Percentiles rank a stretch among this genome's conserved stretches.
Conservation (phyloP, 2,113 vertebrate genomes). For the Herpailurus yagouaroundi region DNA sequence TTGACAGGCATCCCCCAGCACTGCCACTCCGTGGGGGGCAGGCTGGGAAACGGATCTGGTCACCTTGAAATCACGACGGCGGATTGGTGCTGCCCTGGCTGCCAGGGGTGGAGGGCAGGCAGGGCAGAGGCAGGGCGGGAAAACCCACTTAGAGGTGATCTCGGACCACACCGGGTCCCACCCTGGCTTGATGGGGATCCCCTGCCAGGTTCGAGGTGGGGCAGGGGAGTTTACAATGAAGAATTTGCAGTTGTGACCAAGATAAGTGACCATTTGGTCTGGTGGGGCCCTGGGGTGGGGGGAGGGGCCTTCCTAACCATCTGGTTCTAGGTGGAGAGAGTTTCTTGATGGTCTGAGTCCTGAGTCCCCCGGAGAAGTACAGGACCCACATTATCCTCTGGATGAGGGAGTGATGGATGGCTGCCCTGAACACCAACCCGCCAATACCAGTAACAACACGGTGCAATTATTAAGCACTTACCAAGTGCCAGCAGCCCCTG, state of each 20-base stretch:
- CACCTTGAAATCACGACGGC: not conserved
- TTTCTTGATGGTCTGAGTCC: not conserved
- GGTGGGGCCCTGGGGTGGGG: not conserved
- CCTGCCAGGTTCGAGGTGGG: not conserved
- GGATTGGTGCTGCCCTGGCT: not conserved
- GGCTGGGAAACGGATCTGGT: not conserved
- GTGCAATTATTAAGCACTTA: not conserved
- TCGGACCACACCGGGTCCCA: not conserved
- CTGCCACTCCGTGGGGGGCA: not conserved
- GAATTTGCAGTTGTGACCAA: not conserved
- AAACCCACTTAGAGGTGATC: not conserved
- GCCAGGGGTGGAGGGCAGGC: not conserved
- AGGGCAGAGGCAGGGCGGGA: not conserved
- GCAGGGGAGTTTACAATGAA: not conserved
- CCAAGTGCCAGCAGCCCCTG: not conserved
- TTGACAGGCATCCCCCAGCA: not conserved
- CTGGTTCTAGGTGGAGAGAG: not conserved
- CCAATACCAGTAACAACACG: not conserved
- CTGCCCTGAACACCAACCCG: not conserved
- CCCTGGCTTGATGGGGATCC: not conserved
- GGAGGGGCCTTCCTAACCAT: not conserved
- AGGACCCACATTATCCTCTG: not conserved
- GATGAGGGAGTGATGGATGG: not conserved
- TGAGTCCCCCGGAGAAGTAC: not conserved
- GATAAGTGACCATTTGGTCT: constrained; percentile 43